phyloP scores from a whole-genome alignment of 92 coral and sea anemone species.

The Palythoa grandis region DNA sequence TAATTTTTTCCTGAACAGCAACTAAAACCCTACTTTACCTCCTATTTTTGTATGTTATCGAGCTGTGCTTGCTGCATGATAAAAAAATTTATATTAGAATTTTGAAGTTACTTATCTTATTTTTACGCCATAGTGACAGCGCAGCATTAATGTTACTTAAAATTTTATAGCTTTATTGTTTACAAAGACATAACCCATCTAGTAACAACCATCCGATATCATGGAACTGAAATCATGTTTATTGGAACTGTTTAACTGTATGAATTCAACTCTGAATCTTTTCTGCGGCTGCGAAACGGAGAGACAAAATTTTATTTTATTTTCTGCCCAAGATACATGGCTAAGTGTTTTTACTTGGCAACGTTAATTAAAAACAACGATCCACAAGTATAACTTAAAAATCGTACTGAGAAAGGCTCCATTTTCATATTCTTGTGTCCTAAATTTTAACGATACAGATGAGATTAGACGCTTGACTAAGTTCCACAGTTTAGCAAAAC shows the following conservation, averaged over 20 bases:
- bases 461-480: too few species aligned
- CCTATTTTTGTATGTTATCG: background rate
- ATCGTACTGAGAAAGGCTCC: too few species aligned
- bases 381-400: too few species aligned
- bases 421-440: too few species aligned
- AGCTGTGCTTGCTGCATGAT: background rate
- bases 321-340: background rate
- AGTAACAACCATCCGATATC: background rate
- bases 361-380: too few species aligned
- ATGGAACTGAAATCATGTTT: too few species aligned
- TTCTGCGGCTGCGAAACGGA: background rate
- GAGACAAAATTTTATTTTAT: background rate
- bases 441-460: too few species aligned
- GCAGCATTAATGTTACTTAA: background rate
- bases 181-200: background rate
- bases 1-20: background rate
- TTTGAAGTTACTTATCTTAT: background rate
- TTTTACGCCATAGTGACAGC: background rate
- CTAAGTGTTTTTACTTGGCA: too few species aligned
- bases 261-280: background rate
- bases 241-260: too few species aligned
- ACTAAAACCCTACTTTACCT: background rate
- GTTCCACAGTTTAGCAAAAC: too few species aligned
- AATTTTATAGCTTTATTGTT: background rate
- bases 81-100: background rate